These are phyloP conservation scores for Oriolus oriolus DNA, from an alignment of 2,113 vertebrate species.

Conservation along the genomic window DNA sequence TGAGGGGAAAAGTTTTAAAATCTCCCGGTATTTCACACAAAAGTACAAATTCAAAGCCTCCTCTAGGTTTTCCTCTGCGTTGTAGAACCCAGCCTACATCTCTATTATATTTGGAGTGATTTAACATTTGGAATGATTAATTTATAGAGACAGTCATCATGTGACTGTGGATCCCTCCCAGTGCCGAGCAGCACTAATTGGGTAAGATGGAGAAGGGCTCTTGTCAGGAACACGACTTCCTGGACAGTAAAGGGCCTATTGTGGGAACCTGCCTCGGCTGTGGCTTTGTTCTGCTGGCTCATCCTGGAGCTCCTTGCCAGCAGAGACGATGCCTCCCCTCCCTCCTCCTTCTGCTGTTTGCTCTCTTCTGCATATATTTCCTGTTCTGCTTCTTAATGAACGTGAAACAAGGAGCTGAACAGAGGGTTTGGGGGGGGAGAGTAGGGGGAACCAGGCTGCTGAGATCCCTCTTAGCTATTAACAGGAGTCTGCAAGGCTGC, in stretches of 20 bases:
- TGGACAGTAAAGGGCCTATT: background rate
- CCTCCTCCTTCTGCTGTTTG: background rate
- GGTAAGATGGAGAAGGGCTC: background rate
- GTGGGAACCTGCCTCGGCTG: background rate
- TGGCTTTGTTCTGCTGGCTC: constrained; percentile 8
- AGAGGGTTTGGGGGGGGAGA: background rate
- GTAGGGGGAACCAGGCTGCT: background rate
- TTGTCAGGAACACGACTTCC: background rate
- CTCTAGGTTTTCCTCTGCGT: background rate
- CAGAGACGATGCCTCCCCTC: background rate
- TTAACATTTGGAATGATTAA: background rate
- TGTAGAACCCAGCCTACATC: background rate
- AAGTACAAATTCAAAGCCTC: background rate
- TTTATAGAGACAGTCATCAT: background rate
- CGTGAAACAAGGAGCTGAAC: background rate
- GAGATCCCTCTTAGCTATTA: background rate
- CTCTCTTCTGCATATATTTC: background rate
- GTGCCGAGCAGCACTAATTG: background rate
- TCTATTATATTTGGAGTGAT: background rate
- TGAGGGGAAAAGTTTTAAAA: background rate
- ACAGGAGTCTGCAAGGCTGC: background rate
- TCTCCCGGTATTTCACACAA: background rate
- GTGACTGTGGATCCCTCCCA: background rate
- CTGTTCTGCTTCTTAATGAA: background rate
- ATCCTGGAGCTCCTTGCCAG: background rate